Evolutionary conservation across 2,113 vertebrate genomes (phyloP).

Genomic region (Ceyx melanurus): DNA sequence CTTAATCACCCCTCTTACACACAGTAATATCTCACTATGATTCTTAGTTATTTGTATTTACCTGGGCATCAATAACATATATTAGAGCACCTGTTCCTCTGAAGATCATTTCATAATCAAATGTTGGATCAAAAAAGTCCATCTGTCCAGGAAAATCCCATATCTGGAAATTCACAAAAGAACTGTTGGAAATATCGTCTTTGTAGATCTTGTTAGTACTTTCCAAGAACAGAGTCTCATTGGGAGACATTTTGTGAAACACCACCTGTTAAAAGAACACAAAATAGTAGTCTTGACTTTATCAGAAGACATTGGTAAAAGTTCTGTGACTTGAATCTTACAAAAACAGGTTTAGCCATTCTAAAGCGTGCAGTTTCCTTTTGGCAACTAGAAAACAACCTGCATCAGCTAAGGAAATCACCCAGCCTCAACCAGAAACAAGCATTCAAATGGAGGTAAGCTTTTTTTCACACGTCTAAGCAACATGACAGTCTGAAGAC

Average conservation of each 20-base stretch:
- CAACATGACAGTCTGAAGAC: not conserved
- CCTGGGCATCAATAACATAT: constrained; percentile 99
- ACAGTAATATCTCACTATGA: not conserved
- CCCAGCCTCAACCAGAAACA: not conserved
- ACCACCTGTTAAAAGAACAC: constrained; percentile 84
- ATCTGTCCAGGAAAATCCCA: constrained; percentile 99
- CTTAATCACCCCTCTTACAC: accelerated
- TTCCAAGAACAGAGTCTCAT: constrained; percentile 97
- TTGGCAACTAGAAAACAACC: not conserved
- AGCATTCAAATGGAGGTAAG: not conserved
- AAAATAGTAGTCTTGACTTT: not conserved
- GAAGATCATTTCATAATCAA: constrained; percentile 99
- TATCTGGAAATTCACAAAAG: constrained; percentile 99
- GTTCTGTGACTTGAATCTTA: not conserved
- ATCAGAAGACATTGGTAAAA: not conserved
- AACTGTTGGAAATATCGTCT: constrained; percentile 98
- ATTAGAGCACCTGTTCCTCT: constrained; percentile 97
- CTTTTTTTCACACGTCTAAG: not conserved
- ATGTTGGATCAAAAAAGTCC: constrained; percentile 98
- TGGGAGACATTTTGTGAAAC: constrained; percentile 99
- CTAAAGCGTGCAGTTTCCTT: not conserved
- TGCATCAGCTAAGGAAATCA: not conserved
- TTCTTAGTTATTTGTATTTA: constrained; percentile 57
- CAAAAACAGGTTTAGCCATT: not conserved
- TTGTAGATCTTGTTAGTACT: constrained; percentile 99